Conservation (phyloP, 2,888 invertebrate genomes). For the Reticulitermes lucifugus region DNA sequence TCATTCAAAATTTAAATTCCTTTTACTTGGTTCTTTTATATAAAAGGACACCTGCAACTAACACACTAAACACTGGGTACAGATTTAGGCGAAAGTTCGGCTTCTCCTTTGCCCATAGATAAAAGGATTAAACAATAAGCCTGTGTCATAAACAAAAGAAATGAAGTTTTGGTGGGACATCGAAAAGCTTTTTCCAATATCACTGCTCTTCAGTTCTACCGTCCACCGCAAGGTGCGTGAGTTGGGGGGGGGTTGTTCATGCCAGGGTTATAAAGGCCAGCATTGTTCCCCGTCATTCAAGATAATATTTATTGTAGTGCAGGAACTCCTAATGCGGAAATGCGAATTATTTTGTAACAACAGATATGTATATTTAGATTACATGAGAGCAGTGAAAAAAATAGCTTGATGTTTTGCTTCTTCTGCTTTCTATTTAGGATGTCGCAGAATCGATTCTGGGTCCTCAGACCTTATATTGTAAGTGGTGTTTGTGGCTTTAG, state of each 20-base stretch:
- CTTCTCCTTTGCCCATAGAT: not conserved
- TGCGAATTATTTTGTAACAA: too few relatives aligned
- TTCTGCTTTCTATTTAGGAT: too few relatives aligned
- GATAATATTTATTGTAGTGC: not conserved
- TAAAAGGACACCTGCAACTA: slow-evolving; percentile 21
- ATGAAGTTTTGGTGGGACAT: slow-evolving; percentile 33
- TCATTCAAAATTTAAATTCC: not conserved
- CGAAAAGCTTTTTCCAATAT: slow-evolving; percentile 37
- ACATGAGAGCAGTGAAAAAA: too few relatives aligned
- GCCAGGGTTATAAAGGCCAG: not conserved
- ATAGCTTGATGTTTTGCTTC: too few relatives aligned
- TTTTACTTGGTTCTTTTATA: not conserved
- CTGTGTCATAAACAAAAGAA: slow-evolving; percentile 25
- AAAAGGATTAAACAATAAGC: slow-evolving; percentile 36
- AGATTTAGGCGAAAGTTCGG: not conserved
- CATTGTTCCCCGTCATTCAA: not conserved
- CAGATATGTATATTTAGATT: too few relatives aligned
- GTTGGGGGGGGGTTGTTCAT: not conserved
- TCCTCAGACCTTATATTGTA: too few relatives aligned
- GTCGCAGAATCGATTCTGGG: too few relatives aligned
- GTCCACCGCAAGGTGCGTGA: not conserved
- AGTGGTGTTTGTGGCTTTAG: too few relatives aligned
- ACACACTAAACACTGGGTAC: not conserved
- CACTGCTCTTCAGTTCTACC: slow-evolving; percentile 3
- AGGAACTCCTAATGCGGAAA: not conserved